phyloP scores from a whole-genome alignment of 2,113 vertebrate genomes.

The Procavia capensis region DNA sequence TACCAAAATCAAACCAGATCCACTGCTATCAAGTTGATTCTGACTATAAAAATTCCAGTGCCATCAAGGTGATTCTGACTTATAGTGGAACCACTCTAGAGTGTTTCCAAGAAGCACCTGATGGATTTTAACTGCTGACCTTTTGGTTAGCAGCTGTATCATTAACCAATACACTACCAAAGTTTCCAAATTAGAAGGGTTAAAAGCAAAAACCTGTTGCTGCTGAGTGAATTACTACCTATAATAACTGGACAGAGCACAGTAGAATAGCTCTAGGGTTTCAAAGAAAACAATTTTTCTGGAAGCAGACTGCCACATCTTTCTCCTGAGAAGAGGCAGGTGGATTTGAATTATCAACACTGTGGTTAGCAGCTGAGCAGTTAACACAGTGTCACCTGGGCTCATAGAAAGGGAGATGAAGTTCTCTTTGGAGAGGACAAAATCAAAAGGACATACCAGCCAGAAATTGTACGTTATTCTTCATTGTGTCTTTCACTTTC shows the following conservation, averaged over 20 bases:
- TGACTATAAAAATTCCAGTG: background rate
- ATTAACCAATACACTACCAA: too few relatives aligned
- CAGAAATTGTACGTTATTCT: background rate
- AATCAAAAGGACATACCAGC: background rate
- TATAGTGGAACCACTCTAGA: background rate
- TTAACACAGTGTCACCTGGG: background rate
- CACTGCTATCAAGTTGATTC: background rate
- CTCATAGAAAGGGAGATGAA: background rate
- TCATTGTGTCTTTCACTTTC: constrained; percentile 6
- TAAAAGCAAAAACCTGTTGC: too few relatives aligned
- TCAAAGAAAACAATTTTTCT: background rate
- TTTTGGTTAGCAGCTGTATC: too few relatives aligned
- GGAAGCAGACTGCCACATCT: background rate
- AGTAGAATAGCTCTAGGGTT: too few relatives aligned
- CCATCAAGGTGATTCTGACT: background rate
- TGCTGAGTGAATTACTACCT: too few relatives aligned
- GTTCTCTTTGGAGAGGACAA: constrained; percentile 11
- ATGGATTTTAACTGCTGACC: too few relatives aligned
- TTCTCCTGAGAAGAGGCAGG: background rate
- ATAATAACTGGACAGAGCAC: too few relatives aligned
- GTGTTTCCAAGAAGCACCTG: background rate
- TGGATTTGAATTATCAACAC: background rate
- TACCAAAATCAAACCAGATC: background rate
- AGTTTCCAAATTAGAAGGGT: too few relatives aligned
- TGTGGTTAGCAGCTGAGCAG: background rate